A percentile compares a stretch with the other conserved stretches of the same genome.
Evolutionary conservation across 2,888 invertebrate genomes (phyloP).

Genomic region (Plemyria rubiginata): DNA sequence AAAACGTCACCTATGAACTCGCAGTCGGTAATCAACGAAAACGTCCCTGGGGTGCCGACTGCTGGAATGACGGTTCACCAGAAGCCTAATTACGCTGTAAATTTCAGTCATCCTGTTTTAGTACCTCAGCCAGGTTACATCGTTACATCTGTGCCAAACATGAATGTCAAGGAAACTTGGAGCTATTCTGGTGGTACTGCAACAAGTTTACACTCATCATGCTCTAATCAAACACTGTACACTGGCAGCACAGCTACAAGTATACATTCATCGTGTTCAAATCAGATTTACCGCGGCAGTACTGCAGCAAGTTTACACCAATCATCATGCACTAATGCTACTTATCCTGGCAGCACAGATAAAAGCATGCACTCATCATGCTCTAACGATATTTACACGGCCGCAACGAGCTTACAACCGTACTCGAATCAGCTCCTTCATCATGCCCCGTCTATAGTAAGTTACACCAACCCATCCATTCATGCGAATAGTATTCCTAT

Average conservation of each 20-base stretch:
- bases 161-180: slow-evolving; percentile 80
- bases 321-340: slow-evolving; percentile 60
- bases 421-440: slow-evolving; percentile 71
- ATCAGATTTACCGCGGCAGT: slow-evolving; percentile 32
- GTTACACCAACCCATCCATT: slow-evolving; percentile 66
- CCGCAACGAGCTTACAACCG: slow-evolving; percentile 34
- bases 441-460: slow-evolving; percentile 70
- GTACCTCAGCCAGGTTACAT: slow-evolving; percentile 80
- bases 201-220: slow-evolving; percentile 42
- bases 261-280: slow-evolving; percentile 23
- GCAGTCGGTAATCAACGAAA: slow-evolving; percentile 77
- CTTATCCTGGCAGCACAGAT: slow-evolving; percentile 36
- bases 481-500: slow-evolving; percentile 79
- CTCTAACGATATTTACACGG: slow-evolving; percentile 31
- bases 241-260: slow-evolving; percentile 18
- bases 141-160: slow-evolving; percentile 83
- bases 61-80: slow-evolving; percentile 79
- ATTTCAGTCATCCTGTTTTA: slow-evolving; percentile 78
- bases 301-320: slow-evolving; percentile 28
- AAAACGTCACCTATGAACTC: slow-evolving; percentile 69
- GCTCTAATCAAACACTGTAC: slow-evolving; percentile 64
- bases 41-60: slow-evolving; percentile 72
- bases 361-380: slow-evolving; percentile 25
- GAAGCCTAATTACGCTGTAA: slow-evolving; percentile 82
- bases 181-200: slow-evolving; percentile 48